Evolutionary conservation across 23 tunicate genomes (phyloP).

Genomic region (Diplosoma virens): DNA sequence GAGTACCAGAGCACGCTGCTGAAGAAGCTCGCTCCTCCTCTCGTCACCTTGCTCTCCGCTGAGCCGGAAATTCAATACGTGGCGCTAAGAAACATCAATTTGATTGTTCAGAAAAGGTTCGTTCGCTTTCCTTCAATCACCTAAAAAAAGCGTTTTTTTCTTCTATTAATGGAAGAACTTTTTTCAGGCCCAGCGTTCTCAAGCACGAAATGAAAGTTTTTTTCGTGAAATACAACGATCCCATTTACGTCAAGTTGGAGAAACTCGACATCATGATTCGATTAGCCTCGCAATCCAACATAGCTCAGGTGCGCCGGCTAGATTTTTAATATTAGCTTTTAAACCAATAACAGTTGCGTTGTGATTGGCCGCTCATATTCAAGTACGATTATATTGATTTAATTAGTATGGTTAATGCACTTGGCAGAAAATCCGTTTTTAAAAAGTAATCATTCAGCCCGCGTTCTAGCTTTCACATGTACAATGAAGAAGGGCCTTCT

Average conservation of each 20-base stretch:
- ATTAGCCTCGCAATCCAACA: constrained; percentile 91
- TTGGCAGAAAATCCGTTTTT: too few relatives aligned
- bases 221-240: constrained; percentile 99
- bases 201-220: constrained; percentile 91
- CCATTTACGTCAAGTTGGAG: constrained; percentile 96
- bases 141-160: background rate
- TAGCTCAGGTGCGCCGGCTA: constrained; percentile 77
- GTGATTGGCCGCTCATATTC: too few relatives aligned
- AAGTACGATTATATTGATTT: too few relatives aligned
- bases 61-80: constrained; percentile 98
- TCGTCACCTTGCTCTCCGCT: constrained; percentile 89
- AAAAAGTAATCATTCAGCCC: too few relatives aligned
- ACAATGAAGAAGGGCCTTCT: too few relatives aligned
- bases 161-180: background rate
- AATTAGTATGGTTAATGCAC: too few relatives aligned
- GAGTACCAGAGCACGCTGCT: constrained; percentile 62
- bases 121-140: too few relatives aligned
- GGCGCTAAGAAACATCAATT: constrained; percentile 89
- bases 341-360: too few relatives aligned
- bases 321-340: too few relatives aligned
- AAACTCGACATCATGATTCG: constrained; percentile 98
- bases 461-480: too few relatives aligned
- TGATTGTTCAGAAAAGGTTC: constrained; percentile 94
- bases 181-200: constrained; percentile 51
- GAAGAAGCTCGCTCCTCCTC: constrained; percentile 96